phyloP scores from a whole-genome alignment of 2,113 vertebrate genomes.

The Egretta garzetta region DNA sequence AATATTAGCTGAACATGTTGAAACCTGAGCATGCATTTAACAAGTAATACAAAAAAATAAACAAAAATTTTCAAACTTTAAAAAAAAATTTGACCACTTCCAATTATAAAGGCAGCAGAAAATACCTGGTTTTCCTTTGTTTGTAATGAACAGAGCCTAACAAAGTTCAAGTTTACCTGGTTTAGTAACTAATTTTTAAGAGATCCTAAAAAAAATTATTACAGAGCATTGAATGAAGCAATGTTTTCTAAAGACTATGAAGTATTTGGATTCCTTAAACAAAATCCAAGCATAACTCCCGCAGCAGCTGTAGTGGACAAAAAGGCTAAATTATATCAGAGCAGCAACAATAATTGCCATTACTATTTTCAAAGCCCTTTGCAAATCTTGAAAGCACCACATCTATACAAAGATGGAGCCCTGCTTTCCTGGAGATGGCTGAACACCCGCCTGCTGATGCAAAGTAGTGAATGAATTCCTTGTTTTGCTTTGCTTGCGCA shows the following conservation, averaged over 20 bases:
- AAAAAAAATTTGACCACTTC: fast-evolving
- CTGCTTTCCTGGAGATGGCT: too few species aligned
- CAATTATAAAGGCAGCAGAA: neutral
- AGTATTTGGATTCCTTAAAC: neutral
- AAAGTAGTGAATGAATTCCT: too few species aligned
- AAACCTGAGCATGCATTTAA: neutral
- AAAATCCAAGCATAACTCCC: neutral
- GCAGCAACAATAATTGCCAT: neutral
- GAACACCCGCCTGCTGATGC: too few species aligned
- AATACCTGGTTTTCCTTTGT: neutral
- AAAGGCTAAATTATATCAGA: neutral
- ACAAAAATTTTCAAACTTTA: neutral
- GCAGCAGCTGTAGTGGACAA: neutral
- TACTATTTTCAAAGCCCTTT: neutral
- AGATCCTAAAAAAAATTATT: neutral
- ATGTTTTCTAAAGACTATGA: neutral
- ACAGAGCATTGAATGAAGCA: neutral
- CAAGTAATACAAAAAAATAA: neutral
- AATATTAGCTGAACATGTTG: neutral
- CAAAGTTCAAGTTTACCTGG: neutral
- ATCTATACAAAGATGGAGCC: neutral
- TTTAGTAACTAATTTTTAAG: neutral
- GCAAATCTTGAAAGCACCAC: neutral
- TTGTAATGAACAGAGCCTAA: neutral
- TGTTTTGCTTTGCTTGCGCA: too few species aligned